Evolutionary conservation across 2,888 invertebrate species (phyloP).

Genomic region (Acleris emargana): DNA sequence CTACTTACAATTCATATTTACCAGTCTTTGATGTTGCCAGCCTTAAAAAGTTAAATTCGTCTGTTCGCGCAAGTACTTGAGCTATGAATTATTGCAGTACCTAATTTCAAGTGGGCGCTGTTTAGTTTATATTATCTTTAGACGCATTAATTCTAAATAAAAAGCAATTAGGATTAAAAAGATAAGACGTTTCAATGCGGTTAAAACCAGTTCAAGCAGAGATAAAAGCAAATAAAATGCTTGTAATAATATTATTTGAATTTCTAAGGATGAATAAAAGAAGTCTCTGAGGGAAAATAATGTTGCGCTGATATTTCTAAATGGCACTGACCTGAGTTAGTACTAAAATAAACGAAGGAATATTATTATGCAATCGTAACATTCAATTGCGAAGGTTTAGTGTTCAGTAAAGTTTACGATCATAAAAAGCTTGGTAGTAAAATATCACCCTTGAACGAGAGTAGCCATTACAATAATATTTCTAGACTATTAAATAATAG

Average conservation of each 20-base stretch:
- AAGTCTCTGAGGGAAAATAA: too few relatives aligned
- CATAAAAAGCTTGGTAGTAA: slow-evolving; percentile 1
- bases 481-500: slow-evolving; percentile 7
- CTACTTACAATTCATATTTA: slow-evolving; percentile 22
- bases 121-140: slow-evolving; percentile 53
- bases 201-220: slow-evolving; percentile 12
- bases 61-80: slow-evolving; percentile 57
- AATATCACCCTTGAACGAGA: slow-evolving; percentile 1
- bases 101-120: slow-evolving; percentile 58
- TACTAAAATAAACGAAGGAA: background rate
- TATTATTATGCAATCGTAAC: too few relatives aligned
- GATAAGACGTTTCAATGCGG: slow-evolving; percentile 37
- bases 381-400: slow-evolving; percentile 2
- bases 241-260: slow-evolving; percentile 23
- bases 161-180: slow-evolving; percentile 52
- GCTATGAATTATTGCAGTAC: slow-evolving; percentile 58
- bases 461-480: slow-evolving; percentile 7
- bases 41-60: slow-evolving; percentile 36
- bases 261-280: slow-evolving; percentile 5
- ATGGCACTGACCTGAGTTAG: too few relatives aligned
- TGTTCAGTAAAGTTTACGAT: background rate
- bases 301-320: background rate
- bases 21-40: slow-evolving; percentile 49
- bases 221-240: slow-evolving; percentile 27
- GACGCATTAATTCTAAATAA: slow-evolving; percentile 58